Percentiles rank a stretch among this genome's conserved stretches.
Conservation (phyloP, 2,888 invertebrate genomes). For the Athrips mouffetella region DNA sequence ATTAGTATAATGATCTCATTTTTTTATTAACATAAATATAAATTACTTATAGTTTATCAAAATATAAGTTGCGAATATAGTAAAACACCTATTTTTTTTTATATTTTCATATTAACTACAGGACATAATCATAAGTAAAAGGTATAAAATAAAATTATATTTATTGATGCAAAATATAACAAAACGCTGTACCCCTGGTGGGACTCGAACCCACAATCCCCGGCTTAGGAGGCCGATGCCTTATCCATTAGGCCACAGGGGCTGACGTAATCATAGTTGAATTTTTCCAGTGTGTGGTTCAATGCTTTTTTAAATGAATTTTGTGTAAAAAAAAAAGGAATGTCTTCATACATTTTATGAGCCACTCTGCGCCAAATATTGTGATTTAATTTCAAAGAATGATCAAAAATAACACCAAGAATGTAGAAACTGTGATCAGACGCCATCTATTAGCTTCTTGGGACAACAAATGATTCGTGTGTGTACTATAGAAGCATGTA, state of each 20-base stretch:
- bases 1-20: constrained; percentile 25
- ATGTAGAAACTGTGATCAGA: no score
- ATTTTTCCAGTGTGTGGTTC: no score
- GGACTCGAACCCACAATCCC: constrained; percentile 88
- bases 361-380: not conserved
- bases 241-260: constrained; percentile 88
- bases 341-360: no score
- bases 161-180: not conserved
- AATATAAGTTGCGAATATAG: not conserved
- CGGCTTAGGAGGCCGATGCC: constrained; percentile 88
- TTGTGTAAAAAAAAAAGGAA: no score
- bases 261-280: constrained; percentile 33
- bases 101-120: no score
- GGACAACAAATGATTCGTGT: no score
- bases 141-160: not conserved
- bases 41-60: not conserved
- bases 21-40: not conserved
- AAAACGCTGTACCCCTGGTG: constrained; percentile 79
- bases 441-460: no score
- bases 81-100: no score
- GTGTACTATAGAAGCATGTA: not conserved
- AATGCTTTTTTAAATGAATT: no score
- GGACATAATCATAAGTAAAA: not conserved
- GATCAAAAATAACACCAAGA: no score
- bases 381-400: not conserved